Evolutionary conservation across 2,113 vertebrate genomes (phyloP).

Genomic region (Genyomyrus donnyi): DNA sequence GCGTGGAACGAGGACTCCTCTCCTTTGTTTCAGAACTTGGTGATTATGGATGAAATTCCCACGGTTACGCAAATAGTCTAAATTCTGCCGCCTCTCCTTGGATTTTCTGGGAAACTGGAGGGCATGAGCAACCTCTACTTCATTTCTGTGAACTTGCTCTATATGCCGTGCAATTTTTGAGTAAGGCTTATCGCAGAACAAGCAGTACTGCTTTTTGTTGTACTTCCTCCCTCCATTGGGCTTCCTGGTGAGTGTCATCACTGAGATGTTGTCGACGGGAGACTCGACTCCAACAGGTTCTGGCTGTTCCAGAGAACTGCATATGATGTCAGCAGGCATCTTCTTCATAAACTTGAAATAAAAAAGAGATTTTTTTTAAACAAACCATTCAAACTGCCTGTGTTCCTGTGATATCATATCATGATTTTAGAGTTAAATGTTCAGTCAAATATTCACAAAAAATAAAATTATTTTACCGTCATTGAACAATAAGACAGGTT

Average conservation of each 20-base stretch:
- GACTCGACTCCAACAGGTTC: background rate
- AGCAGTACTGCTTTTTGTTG: background rate
- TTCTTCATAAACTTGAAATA: background rate
- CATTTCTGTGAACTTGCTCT: background rate
- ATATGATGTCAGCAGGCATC: background rate
- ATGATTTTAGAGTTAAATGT: background rate
- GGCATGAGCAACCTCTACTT: background rate
- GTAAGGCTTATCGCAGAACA: background rate
- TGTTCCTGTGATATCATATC: background rate
- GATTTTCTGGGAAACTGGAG: background rate
- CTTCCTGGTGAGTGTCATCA: background rate
- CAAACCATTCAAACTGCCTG: background rate
- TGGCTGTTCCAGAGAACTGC: background rate
- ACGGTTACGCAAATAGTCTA: slow-evolving; percentile 1
- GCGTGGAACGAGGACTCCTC: background rate
- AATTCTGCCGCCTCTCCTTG: background rate
- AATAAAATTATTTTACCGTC: background rate
- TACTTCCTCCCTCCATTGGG: background rate
- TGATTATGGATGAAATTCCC: background rate
- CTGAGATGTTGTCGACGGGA: background rate
- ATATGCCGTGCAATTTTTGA: background rate
- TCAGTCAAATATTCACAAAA: background rate
- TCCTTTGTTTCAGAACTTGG: background rate
- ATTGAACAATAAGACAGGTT: background rate
- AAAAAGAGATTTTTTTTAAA: background rate